phyloP scores from a whole-genome alignment of 2,888 invertebrate species.

The Leptura quadrifasciata region DNA sequence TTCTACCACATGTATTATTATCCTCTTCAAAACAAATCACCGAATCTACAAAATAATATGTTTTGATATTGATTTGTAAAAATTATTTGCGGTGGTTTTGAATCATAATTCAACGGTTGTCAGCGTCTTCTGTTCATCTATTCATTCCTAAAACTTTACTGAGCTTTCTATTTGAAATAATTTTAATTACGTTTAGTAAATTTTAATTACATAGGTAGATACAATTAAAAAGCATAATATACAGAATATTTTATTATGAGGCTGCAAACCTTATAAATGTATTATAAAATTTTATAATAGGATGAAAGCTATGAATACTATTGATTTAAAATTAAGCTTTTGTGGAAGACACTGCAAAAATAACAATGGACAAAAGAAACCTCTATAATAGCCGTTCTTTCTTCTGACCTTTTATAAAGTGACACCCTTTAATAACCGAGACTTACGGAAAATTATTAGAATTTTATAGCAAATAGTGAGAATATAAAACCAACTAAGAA shows the following conservation, averaged over 20 bases:
- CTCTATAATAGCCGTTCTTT: conserved; percentile 56
- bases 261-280: conserved; percentile 25
- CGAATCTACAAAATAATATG: no score
- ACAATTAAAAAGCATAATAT: background rate
- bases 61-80: no score
- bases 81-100: no score
- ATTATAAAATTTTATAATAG: conserved; percentile 37
- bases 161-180: no score
- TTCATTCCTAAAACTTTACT: no score
- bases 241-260: background rate
- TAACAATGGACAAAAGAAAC: conserved; percentile 66
- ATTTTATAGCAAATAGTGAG: conserved; percentile 48
- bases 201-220: no score
- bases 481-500: conserved; percentile 44
- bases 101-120: no score
- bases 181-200: no score
- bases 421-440: conserved; percentile 57
- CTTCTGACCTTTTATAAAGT: conserved; percentile 61
- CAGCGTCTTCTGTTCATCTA: no score
- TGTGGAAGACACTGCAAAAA: conserved; percentile 63
- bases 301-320: conserved; percentile 57
- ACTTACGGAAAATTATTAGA: conserved; percentile 50
- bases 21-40: no score
- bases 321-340: conserved; percentile 64
- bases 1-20: no score